Conservation (phyloP, 2,888 invertebrate genomes). For the Hanleya hanleyi region DNA sequence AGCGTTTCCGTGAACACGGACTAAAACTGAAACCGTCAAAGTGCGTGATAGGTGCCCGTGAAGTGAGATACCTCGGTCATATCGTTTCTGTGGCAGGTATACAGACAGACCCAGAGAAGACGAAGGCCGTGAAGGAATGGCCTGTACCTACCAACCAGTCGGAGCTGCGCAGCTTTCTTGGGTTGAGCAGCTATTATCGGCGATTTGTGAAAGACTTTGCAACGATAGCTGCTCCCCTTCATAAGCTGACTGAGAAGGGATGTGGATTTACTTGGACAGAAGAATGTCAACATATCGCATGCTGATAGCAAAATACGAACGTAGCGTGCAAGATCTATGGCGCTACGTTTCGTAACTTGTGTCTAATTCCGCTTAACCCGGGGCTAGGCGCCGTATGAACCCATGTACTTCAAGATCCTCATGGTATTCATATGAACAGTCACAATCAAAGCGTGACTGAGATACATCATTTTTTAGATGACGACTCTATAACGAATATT, state of each 20-base stretch:
- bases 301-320: too few relatives aligned
- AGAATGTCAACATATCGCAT: slow-evolving; percentile 22
- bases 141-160: neutral
- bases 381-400: too few relatives aligned
- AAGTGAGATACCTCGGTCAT: slow-evolving; percentile 25
- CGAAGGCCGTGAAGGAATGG: slow-evolving; percentile 3
- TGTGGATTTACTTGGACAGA: slow-evolving; percentile 28
- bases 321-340: too few relatives aligned
- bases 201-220: slow-evolving; percentile 18
- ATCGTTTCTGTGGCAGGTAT: slow-evolving; percentile 13
- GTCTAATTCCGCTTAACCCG: too few relatives aligned
- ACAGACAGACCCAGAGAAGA: slow-evolving; percentile 12
- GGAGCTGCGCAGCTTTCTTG: slow-evolving; percentile 21
- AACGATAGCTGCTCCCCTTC: neutral
- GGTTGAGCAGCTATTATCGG: slow-evolving; percentile 27
- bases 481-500: too few relatives aligned
- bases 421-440: too few relatives aligned
- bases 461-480: too few relatives aligned
- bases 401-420: too few relatives aligned
- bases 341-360: too few relatives aligned
- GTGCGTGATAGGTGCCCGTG: slow-evolving; percentile 34
- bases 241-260: slow-evolving; percentile 20
- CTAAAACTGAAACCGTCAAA: slow-evolving; percentile 47
- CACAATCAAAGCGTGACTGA: too few relatives aligned
- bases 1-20: too few relatives aligned